Evolutionary conservation across 2,888 invertebrate species (phyloP).

Genomic region (Athalia circularis): DNA sequence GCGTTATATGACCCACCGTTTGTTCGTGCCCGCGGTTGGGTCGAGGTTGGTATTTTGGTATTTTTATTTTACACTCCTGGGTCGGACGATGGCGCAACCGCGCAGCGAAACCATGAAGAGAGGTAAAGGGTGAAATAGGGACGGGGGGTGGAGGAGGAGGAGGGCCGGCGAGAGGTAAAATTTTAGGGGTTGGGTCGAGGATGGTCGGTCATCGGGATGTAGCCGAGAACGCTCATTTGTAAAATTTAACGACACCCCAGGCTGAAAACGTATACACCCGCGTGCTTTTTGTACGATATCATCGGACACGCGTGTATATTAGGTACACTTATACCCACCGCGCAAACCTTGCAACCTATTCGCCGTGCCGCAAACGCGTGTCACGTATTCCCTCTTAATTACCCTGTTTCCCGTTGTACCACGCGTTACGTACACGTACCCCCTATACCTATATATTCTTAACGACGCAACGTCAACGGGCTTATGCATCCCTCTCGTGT

Average conservation of each 20-base stretch:
- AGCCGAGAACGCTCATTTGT: slow-evolving; percentile 67
- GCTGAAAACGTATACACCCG: slow-evolving; percentile 6
- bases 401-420: slow-evolving; percentile 24
- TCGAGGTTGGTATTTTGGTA: slow-evolving; percentile 47
- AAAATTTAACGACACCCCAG: slow-evolving; percentile 68
- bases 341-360: background rate
- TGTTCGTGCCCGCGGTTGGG: slow-evolving; percentile 65
- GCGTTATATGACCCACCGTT: slow-evolving; percentile 66
- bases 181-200: background rate
- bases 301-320: background rate
- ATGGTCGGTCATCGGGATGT: slow-evolving; percentile 27
- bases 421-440: background rate
- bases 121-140: no score
- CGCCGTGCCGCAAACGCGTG: slow-evolving; percentile 13
- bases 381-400: slow-evolving; percentile 42
- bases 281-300: background rate
- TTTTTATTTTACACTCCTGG: slow-evolving; percentile 35
- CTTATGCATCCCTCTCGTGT: slow-evolving; percentile 7
- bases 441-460: no score
- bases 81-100: background rate
- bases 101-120: background rate
- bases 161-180: background rate
- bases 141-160: no score
- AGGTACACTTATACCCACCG: background rate
- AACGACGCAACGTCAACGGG: background rate